phyloP scores from a whole-genome alignment of 2,797 vertebrate species.

The Pseudopleuronectes americanus region DNA sequence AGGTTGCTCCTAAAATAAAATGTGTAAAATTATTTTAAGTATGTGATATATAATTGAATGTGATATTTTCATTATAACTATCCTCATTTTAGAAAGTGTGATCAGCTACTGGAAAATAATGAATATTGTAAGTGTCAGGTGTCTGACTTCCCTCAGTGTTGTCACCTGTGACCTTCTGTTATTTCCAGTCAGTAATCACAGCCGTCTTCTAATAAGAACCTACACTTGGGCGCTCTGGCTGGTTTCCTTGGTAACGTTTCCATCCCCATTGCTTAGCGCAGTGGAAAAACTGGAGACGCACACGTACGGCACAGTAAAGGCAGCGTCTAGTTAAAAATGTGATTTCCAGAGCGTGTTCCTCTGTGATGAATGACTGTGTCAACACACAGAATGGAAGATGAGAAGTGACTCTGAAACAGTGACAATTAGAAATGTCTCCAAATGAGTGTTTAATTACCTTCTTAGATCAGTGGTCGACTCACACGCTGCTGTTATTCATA shows the following conservation, averaged over 20 bases:
- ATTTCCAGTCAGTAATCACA: slow-evolving; percentile 51
- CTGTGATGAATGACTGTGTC: slow-evolving; percentile 42
- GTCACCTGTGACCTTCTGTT: slow-evolving; percentile 57
- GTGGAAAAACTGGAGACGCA: slow-evolving; percentile 42
- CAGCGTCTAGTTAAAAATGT: slow-evolving; percentile 26
- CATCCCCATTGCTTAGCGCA: slow-evolving; percentile 36
- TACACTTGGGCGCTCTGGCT: slow-evolving; percentile 31
- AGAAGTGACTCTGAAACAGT: not conserved
- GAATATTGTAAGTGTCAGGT: slow-evolving; percentile 7
- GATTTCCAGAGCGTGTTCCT: slow-evolving; percentile 8
- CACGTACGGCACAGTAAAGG: slow-evolving; percentile 21
- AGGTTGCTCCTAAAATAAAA: not conserved
- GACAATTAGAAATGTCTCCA: slow-evolving; percentile 30
- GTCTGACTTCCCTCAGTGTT: slow-evolving; percentile 15
- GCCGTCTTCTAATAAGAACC: slow-evolving; percentile 37
- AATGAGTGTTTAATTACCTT: slow-evolving; percentile 37
- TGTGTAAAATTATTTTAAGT: slow-evolving; percentile 2
- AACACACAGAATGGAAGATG: slow-evolving; percentile 12
- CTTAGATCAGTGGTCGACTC: slow-evolving; percentile 12
- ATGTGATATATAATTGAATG: not conserved
- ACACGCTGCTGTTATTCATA: slow-evolving; percentile 3
- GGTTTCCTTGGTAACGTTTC: slow-evolving; percentile 60
- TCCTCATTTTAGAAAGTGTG: not conserved
- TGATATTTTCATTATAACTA: not conserved
- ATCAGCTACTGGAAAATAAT: slow-evolving; percentile 1